phyloP scores from a whole-genome alignment of 2,113 vertebrate species.

The Dryoscopus gambensis region DNA sequence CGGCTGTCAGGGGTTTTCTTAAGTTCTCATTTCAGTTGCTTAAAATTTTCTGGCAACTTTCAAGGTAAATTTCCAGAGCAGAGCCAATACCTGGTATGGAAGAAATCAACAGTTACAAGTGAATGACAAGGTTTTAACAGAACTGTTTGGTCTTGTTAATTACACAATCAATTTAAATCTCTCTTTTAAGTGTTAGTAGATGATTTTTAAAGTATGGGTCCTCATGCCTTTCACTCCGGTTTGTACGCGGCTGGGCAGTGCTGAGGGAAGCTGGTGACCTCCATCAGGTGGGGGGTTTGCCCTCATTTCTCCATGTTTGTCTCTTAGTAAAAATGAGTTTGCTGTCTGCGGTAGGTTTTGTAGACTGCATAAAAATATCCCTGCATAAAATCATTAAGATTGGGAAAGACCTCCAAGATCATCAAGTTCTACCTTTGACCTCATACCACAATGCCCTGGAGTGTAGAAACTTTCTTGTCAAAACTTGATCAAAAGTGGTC shows the following conservation, averaged over 20 bases:
- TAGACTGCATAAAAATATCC: neutral
- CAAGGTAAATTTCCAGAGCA: neutral
- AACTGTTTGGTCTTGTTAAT: neutral
- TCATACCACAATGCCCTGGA: neutral
- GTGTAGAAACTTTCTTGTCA: neutral
- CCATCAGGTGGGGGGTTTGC: neutral
- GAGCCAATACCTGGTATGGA: neutral
- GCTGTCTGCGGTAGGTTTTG: neutral
- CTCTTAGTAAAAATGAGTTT: neutral
- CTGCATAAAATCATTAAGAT: neutral
- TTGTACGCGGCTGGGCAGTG: neutral
- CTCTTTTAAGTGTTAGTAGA: neutral
- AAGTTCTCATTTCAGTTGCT: neutral
- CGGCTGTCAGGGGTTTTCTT: accelerated
- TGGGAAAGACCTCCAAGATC: neutral
- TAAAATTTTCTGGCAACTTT: neutral
- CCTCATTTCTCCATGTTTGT: neutral
- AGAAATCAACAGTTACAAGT: neutral
- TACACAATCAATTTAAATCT: neutral
- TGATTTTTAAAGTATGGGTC: neutral
- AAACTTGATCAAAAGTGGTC: neutral
- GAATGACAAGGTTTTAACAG: neutral
- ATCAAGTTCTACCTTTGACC: neutral
- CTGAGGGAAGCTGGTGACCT: neutral
- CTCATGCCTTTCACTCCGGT: neutral